Evolutionary conservation across 2,113 vertebrate genomes (phyloP).

Genomic region (Orthonyx spaldingii): DNA sequence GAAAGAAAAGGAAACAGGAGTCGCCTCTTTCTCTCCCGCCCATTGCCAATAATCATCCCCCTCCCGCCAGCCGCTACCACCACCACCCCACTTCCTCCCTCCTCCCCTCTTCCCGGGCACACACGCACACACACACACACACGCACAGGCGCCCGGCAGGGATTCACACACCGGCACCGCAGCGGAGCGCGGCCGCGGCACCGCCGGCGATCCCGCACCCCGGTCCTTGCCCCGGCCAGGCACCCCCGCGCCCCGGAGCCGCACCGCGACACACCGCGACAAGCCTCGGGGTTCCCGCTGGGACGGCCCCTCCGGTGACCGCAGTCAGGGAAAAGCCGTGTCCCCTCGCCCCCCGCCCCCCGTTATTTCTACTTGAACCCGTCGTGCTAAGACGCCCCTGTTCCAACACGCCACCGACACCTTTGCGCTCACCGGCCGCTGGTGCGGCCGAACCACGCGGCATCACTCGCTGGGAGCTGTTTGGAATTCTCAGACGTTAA

Average conservation of each 20-base stretch:
- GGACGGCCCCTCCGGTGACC: not conserved
- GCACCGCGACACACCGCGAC: not conserved
- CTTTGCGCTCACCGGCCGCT: not conserved
- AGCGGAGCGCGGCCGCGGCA: not conserved
- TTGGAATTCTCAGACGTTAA: not conserved
- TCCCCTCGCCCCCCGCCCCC: too few relatives aligned
- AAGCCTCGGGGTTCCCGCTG: not conserved
- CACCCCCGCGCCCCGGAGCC: not conserved
- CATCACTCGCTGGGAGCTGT: not conserved
- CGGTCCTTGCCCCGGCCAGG: not conserved
- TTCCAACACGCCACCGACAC: not conserved
- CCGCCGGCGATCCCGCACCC: too few relatives aligned
- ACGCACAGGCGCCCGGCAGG: not conserved
- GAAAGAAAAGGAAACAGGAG: constrained; percentile 70
- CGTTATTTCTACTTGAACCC: not conserved
- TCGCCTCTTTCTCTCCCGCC: constrained; percentile 81
- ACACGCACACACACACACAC: not conserved
- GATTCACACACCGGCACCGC: not conserved
- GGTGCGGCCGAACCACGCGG: not conserved
- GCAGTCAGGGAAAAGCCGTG: not conserved
- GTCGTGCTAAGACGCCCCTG: too few relatives aligned
- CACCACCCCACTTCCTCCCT: constrained; percentile 66
- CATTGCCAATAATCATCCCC: constrained; percentile 74
- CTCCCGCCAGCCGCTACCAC: constrained; percentile 57
- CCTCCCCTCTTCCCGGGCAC: constrained; percentile 5